Conservation (phyloP, 1,140 invertebrate genomes). For the Leptestheria dahalacensis region DNA sequence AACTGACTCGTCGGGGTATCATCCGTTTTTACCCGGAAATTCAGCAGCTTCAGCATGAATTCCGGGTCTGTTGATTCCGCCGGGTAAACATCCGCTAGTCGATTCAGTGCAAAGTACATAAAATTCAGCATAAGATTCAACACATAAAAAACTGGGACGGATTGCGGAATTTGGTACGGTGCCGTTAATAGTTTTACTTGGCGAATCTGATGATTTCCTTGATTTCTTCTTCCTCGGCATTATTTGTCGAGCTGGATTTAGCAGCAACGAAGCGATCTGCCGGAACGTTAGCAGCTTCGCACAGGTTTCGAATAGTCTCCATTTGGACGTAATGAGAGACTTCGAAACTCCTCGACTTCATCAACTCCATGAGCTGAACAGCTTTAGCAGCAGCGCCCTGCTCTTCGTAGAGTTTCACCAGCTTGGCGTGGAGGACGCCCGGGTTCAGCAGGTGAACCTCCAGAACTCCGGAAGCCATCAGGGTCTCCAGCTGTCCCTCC, state of each 20-base stretch:
- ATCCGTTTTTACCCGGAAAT: too few relatives aligned
- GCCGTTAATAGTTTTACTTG: too few relatives aligned
- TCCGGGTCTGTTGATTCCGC: too few relatives aligned
- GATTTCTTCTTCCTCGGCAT: constrained; percentile 2
- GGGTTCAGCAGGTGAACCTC: not conserved
- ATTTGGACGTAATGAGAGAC: not conserved
- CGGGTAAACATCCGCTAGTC: too few relatives aligned
- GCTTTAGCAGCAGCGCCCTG: not conserved
- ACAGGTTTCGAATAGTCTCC: not conserved
- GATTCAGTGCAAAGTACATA: too few relatives aligned
- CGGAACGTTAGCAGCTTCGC: not conserved
- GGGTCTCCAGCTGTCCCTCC: not conserved
- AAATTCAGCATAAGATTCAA: too few relatives aligned
- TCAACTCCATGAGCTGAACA: not conserved
- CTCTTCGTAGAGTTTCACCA: constrained; percentile 6
- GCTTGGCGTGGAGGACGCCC: not conserved
- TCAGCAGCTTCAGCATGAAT: too few relatives aligned
- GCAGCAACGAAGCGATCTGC: not conserved
- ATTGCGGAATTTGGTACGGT: too few relatives aligned
- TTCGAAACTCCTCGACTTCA: not conserved
- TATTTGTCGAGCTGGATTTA: not conserved
- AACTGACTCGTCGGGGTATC: too few relatives aligned
- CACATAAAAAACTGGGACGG: too few relatives aligned
- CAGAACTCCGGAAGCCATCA: not conserved
- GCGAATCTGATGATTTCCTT: not conserved